Evolutionary conservation across 1,140 invertebrate species (phyloP).

Genomic region (Parapsyche elsis): DNA sequence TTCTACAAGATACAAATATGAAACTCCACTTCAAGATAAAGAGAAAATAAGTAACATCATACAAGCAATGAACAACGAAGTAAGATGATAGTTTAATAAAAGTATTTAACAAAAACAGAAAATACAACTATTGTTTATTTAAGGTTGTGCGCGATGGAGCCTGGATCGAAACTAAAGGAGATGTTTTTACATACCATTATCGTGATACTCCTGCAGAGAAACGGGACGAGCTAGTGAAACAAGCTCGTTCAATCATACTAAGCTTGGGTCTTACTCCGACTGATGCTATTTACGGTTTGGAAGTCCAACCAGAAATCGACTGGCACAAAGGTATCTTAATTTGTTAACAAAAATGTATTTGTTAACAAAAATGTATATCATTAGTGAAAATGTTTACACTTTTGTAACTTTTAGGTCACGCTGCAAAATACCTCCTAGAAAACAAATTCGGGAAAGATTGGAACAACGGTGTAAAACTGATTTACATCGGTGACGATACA

Average conservation of each 20-base stretch:
- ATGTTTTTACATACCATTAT: constrained; percentile 88
- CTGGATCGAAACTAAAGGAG: constrained; percentile 93
- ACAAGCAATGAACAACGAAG: constrained; percentile 83
- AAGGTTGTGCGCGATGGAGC: constrained; percentile 85
- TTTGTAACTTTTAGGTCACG: constrained; percentile 69
- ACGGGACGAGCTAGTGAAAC: constrained; percentile 72
- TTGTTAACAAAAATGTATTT: neutral
- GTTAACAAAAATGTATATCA: neutral
- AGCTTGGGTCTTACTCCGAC: constrained; percentile 80
- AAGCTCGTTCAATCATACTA: constrained; percentile 78
- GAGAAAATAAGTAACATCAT: constrained; percentile 81
- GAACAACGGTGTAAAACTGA: constrained; percentile 88
- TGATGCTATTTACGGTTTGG: constrained; percentile 83
- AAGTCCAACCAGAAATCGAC: constrained; percentile 87
- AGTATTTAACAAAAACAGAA: neutral
- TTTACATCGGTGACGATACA: constrained; percentile 89
- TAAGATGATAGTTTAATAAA: constrained; percentile 58
- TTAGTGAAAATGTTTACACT: neutral
- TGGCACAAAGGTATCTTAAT: constrained; percentile 82
- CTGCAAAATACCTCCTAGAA: constrained; percentile 88
- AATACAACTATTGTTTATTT: neutral
- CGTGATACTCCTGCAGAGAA: constrained; percentile 79
- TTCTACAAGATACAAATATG: constrained; percentile 89
- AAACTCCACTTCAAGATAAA: constrained; percentile 86
- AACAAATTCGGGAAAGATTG: constrained; percentile 91